phyloP scores from a whole-genome alignment of 2,113 vertebrate species.

The Triplophysa tibetana region DNA sequence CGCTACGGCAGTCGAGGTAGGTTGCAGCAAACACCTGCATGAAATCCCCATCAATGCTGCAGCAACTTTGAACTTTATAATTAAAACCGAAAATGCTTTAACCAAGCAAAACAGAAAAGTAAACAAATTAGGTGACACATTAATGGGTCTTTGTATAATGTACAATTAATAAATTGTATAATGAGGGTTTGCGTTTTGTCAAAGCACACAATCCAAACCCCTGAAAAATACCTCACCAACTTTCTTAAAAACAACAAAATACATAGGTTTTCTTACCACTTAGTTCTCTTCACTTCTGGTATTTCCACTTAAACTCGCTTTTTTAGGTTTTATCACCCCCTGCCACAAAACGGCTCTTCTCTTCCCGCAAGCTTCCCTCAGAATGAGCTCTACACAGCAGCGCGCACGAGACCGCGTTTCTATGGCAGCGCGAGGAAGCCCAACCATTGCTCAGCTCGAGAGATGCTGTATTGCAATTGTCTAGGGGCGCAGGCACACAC shows the following conservation, averaged over 20 bases:
- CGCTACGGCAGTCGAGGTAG: constrained; percentile 1
- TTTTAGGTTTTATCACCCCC: constrained; percentile 10
- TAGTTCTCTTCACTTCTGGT: background rate
- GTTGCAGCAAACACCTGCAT: constrained; percentile 36
- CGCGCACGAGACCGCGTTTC: constrained; percentile 48
- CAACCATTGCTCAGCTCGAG: constrained; percentile 38
- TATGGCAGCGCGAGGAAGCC: constrained; percentile 50
- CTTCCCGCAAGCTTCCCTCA: constrained; percentile 30
- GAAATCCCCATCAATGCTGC: constrained; percentile 6
- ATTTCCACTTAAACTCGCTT: constrained; percentile 29
- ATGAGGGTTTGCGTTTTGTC: constrained; percentile 6
- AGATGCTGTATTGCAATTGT: constrained; percentile 42
- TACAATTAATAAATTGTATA: background rate
- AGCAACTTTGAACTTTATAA: constrained; percentile 12
- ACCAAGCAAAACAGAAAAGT: background rate
- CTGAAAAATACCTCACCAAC: background rate
- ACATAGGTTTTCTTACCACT: constrained; percentile 20
- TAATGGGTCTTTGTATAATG: constrained; percentile 17
- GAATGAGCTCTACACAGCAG: constrained; percentile 44
- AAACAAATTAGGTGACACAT: background rate
- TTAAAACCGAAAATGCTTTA: background rate
- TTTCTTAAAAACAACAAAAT: constrained; percentile 11
- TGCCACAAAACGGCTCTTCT: constrained; percentile 20
- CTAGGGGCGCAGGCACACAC: constrained; percentile 24
- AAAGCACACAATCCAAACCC: background rate